These are phyloP conservation scores for Tylochromis polylepis DNA, from an alignment of 2,113 vertebrate species.

Conservation along the genomic window DNA sequence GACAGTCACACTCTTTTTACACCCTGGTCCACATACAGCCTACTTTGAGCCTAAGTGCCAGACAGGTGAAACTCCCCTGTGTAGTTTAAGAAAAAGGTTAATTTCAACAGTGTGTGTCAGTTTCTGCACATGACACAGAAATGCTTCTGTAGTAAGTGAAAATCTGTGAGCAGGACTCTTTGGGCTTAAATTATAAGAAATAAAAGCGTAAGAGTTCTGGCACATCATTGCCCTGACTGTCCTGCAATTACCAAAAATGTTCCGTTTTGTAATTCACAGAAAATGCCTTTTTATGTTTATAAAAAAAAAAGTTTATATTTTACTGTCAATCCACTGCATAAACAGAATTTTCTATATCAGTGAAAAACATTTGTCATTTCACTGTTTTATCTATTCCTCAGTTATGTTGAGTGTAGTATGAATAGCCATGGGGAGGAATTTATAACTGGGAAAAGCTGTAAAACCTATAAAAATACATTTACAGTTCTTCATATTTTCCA, in stretches of 20 bases:
- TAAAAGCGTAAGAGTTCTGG: rapidly evolving
- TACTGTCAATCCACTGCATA: background rate
- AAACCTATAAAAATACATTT: background rate
- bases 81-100: background rate
- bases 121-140: background rate
- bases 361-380: background rate
- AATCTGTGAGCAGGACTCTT: background rate
- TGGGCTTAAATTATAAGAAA: background rate
- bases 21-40: background rate
- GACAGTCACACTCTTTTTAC: background rate
- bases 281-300: background rate
- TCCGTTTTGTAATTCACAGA: too few relatives aligned
- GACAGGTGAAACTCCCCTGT: background rate
- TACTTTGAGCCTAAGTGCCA: background rate
- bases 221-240: background rate
- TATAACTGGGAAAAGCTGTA: background rate
- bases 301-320: too few relatives aligned
- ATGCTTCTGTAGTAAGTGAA: background rate
- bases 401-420: background rate
- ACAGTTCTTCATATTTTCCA: too few relatives aligned
- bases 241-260: too few relatives aligned
- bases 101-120: background rate
- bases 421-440: background rate
- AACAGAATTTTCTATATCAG: background rate
- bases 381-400: rapidly evolving